Percentiles rank a stretch among this genome's conserved stretches.
phyloP scores from a whole-genome alignment of 2,113 vertebrate species.

The Panthera leo region DNA sequence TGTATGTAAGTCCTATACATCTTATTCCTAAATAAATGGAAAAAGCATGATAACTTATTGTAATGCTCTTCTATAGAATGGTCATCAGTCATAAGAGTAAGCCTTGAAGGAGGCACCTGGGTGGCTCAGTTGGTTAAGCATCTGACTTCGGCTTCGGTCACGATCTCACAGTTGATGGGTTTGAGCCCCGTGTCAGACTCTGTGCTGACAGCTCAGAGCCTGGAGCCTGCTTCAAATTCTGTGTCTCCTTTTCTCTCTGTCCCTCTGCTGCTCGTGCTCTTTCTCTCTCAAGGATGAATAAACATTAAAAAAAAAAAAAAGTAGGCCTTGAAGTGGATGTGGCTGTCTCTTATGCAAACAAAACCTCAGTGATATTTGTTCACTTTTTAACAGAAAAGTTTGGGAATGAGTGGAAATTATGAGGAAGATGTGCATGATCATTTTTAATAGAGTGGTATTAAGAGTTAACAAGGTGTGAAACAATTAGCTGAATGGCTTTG shows the following conservation, averaged over 20 bases:
- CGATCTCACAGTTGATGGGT: too few species aligned
- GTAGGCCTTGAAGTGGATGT: background rate
- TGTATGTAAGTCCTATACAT: background rate
- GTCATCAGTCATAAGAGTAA: background rate
- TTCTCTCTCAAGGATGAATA: too few species aligned
- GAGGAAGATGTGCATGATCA: background rate
- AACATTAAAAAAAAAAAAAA: too few species aligned
- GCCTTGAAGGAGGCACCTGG: background rate
- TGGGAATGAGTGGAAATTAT: slow-evolving; percentile 14
- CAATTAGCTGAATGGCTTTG: background rate
- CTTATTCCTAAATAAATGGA: background rate
- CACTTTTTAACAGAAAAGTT: background rate
- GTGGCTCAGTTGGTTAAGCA: too few species aligned
- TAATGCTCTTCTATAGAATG: background rate
- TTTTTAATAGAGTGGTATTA: background rate
- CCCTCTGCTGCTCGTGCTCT: too few species aligned
- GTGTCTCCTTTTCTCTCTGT: too few species aligned
- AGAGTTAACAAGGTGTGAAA: background rate
- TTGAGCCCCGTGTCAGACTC: too few species aligned
- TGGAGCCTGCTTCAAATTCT: too few species aligned
- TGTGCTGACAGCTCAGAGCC: too few species aligned
- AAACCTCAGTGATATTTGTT: background rate
- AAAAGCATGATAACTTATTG: background rate
- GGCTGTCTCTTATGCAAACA: background rate
- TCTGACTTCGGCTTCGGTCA: too few species aligned